Evolutionary conservation across 2,888 invertebrate species (phyloP), one percentile per base, ranked within the genome.

Genomic region (Lepidochrysops patricia): DNA sequence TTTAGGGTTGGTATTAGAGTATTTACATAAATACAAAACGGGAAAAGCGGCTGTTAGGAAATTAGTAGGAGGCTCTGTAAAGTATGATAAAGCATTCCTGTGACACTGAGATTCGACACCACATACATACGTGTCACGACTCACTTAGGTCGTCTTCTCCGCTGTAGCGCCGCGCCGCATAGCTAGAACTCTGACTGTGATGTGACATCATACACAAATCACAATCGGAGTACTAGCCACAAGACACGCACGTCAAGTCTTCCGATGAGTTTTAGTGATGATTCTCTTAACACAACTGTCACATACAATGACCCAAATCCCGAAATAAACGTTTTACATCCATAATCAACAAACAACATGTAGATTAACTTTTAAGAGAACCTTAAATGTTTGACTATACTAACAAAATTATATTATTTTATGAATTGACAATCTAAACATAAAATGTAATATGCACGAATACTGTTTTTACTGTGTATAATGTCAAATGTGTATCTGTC

Each of bases 101-200:
- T 54, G 48, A 49, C 48, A 32, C 29, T 19, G 32, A 29, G 7
- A 32, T 19, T 43, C 9, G 43, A 54, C 48, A 56, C 50, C 61
- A 57, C 52, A 48, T 59, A 61, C 57, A 60, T 57, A 57, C 26
- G 56, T 37, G 27, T 32, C 58, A 13, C 49, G 57, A n/a, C 19
- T 13, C 15, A 43, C 12, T 27, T 27, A 15, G 25, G 58, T 12
- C 32, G 23, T 32, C 49, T 34, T 57, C 60, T 60, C 54, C 63
- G 63, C 58, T 56, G 64, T 62, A 56, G 64, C 54, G 27, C 34
- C 65, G 65, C 84, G 85, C 83, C 92, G 91, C 93, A 90, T 86
- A 95, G 95, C 94, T 95, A 95, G 96, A 96, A 96, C 96, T 96
- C 95, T 95, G 96, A 95, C 96, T 96, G 96, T 96, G 96, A 96